Conservation (phyloP, 2,888 invertebrate genomes). For the Megamerina dolium region DNA sequence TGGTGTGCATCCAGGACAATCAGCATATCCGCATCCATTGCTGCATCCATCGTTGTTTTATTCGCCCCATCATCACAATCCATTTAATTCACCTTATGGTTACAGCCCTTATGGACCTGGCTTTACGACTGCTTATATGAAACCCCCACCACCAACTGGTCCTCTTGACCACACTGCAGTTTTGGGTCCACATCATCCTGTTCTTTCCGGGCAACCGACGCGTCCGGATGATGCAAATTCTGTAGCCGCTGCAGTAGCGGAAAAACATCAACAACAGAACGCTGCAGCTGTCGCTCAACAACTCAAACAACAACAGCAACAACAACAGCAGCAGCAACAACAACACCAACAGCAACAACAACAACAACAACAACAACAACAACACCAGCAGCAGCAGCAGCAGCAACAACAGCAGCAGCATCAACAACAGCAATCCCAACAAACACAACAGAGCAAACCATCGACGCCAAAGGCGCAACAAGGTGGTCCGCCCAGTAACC, state of each 20-base stretch:
- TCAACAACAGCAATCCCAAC: conserved; percentile 21
- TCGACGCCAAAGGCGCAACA: conserved; percentile 50
- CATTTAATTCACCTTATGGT: conserved; percentile 56
- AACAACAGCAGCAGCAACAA: conserved; percentile 26
- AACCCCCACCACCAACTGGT: conserved; percentile 46
- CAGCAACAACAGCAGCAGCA: conserved; percentile 34
- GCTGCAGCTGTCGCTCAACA: conserved; percentile 31
- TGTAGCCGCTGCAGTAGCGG: conserved; percentile 40
- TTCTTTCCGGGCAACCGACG: conserved; percentile 50
- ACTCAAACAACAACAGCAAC: conserved; percentile 27
- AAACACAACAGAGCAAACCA: conserved; percentile 46
- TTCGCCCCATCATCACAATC: conserved; percentile 62
- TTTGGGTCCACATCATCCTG: conserved; percentile 46
- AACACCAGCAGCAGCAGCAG: conserved; percentile 32
- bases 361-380: conserved; percentile 42
- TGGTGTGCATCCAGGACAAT: conserved; percentile 67
- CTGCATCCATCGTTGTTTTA: conserved; percentile 67
- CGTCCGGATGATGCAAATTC: conserved; percentile 53
- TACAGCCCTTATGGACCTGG: conserved; percentile 52
- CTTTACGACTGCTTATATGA: conserved; percentile 47
- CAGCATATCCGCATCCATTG: conserved; percentile 62
- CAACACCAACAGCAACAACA: conserved; percentile 35
- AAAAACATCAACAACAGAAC: conserved; percentile 49
- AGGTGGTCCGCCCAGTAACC: conserved; percentile 36
- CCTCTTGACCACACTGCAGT: conserved; percentile 45